Conservation (phyloP, 1,140 invertebrate genomes). For the Neuroterus valhalla region DNA sequence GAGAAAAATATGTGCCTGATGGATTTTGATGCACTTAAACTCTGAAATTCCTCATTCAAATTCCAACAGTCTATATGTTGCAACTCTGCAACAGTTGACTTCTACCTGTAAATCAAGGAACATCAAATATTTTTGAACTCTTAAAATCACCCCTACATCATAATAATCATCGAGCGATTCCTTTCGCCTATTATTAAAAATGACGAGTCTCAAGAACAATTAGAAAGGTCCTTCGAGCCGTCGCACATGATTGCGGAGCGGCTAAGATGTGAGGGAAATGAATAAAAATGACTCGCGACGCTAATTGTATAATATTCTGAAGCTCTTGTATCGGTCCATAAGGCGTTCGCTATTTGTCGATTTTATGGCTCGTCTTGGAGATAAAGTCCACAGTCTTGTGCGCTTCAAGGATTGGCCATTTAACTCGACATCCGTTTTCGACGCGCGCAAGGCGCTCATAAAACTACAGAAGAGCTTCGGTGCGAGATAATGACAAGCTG, state of each 20-base stretch:
- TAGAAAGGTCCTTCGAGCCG: conserved; percentile 3
- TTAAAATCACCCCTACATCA: background rate
- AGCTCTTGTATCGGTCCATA: conserved; percentile 21
- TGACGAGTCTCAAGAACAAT: conserved; percentile 16
- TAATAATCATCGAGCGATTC: background rate
- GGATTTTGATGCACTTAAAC: no score
- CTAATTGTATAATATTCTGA: background rate
- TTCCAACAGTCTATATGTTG: no score
- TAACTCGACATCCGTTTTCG: conserved; percentile 59
- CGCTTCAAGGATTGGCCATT: conserved; percentile 50
- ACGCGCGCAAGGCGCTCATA: conserved; percentile 56
- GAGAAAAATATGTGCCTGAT: no score
- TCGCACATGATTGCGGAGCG: conserved; percentile 6
- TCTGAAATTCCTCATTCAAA: no score
- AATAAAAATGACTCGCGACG: conserved; percentile 14
- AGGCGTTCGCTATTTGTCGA: conserved; percentile 13
- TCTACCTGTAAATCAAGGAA: no score
- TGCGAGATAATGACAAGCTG: conserved; percentile 60
- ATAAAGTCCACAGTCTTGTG: background rate
- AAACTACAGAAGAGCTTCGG: conserved; percentile 59
- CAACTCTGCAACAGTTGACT: no score
- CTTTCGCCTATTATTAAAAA: conserved; percentile 7
- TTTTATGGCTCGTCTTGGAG: conserved; percentile 21
- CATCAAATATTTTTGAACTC: background rate
- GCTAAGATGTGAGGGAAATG: conserved; percentile 17